A percentile compares a stretch with the other conserved stretches of the same genome.
Evolutionary conservation across 2,113 vertebrate genomes (phyloP).

Genomic region (Sprattus sprattus): DNA sequence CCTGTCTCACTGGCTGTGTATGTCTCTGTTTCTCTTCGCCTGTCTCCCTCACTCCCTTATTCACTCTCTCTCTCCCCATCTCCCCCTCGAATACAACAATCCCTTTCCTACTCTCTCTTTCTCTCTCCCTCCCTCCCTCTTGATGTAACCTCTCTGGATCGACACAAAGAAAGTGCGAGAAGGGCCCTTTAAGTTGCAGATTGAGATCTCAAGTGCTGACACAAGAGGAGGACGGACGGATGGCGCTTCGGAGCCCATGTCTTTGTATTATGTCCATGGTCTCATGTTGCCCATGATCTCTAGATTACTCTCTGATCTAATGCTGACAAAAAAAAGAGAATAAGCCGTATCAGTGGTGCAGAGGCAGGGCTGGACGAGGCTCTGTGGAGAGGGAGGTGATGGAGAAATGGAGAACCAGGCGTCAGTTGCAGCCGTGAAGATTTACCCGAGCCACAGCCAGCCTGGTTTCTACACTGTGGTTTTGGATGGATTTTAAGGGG

Average conservation of each 20-base stretch:
- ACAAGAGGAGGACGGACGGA: conserved; percentile 48
- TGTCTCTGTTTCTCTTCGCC: conserved; percentile 51
- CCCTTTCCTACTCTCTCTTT: conserved; percentile 28
- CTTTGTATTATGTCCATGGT: conserved; percentile 51
- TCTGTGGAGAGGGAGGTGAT: neutral
- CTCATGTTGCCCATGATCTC: conserved; percentile 45
- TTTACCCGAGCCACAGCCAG: neutral
- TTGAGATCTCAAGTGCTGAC: conserved; percentile 59
- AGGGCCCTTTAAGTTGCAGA: conserved; percentile 57
- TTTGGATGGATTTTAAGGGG: neutral
- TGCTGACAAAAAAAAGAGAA: conserved; percentile 33
- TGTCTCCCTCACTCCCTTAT: conserved; percentile 43
- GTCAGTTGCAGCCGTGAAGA: neutral
- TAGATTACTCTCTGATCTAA: conserved; percentile 49
- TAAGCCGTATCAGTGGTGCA: conserved; percentile 13
- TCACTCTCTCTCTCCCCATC: conserved; percentile 40
- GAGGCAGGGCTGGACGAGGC: neutral
- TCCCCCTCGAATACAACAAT: conserved; percentile 46
- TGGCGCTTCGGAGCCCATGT: conserved; percentile 43
- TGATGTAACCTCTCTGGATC: conserved; percentile 48
- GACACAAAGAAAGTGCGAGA: conserved; percentile 53
- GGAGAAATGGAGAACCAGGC: neutral
- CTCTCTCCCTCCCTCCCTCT: conserved; percentile 38
- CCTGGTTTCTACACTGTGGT: neutral
- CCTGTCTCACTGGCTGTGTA: neutral